A percentile compares a stretch with the other conserved stretches of the same genome.
Evolutionary conservation across 2,888 invertebrate species (phyloP).

Genomic region (Pimpla rufipes): DNA sequence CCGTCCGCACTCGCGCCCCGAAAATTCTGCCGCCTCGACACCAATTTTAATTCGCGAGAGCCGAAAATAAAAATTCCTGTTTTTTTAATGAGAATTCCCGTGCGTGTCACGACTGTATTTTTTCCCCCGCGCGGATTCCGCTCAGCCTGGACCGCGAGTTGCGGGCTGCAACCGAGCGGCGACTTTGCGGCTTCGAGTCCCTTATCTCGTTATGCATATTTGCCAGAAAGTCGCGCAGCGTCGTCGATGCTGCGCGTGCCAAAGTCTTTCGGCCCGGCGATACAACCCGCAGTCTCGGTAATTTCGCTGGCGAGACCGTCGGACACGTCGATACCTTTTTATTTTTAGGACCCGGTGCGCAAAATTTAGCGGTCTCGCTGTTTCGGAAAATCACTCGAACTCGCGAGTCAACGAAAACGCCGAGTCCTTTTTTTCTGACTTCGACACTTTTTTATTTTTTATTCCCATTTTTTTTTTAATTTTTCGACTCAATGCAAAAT

Average conservation of each 20-base stretch:
- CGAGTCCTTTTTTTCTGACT: too few species aligned
- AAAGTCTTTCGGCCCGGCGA: slow-evolving; percentile 26
- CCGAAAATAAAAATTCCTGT: too few species aligned
- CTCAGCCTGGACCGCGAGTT: background rate
- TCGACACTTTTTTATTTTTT: slow-evolving; percentile 30
- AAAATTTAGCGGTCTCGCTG: too few species aligned
- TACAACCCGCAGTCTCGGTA: background rate
- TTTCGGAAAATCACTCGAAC: background rate
- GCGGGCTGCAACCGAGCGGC: slow-evolving; percentile 6
- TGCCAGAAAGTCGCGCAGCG: slow-evolving; percentile 38
- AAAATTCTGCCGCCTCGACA: too few species aligned
- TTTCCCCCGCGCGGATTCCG: background rate
- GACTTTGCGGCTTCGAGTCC: slow-evolving; percentile 15
- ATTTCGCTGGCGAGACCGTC: slow-evolving; percentile 1
- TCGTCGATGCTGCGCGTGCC: slow-evolving; percentile 48
- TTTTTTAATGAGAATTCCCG: too few species aligned
- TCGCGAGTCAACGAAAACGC: too few species aligned
- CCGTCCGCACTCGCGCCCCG: too few species aligned
- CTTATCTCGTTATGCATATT: slow-evolving; percentile 53
- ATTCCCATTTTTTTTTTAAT: too few species aligned
- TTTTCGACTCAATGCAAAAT: too few species aligned
- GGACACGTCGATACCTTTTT: background rate
- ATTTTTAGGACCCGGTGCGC: background rate
- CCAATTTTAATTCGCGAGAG: too few species aligned
- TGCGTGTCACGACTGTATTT: too few species aligned